Percentiles rank a stretch among this genome's conserved stretches.
Conservation (phyloP, 1,140 invertebrate species). For the Caenorhabditis brenneri region DNA sequence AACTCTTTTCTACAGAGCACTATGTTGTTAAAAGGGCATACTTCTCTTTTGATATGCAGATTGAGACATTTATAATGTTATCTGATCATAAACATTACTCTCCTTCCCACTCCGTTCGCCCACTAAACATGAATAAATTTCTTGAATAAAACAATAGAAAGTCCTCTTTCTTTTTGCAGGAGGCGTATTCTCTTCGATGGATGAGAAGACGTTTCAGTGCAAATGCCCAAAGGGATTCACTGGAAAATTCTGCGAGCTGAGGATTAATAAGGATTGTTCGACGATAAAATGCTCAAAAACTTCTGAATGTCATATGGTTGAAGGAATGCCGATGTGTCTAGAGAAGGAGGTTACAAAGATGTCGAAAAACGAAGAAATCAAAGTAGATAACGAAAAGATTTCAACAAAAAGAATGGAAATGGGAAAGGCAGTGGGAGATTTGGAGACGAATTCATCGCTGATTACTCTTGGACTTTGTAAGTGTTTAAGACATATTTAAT, state of each 20-base stretch:
- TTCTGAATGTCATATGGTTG: not conserved
- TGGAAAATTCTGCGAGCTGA: not conserved
- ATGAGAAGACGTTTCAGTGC: slow-evolving; percentile 11
- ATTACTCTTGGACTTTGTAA: not conserved
- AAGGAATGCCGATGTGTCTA: not conserved
- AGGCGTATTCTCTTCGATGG: slow-evolving; percentile 1
- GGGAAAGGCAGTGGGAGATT: not conserved
- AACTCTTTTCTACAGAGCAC: too few relatives aligned
- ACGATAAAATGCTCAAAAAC: not conserved
- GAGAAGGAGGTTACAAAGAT: not conserved
- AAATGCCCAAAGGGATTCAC: not conserved
- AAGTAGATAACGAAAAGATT: not conserved
- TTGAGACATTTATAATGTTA: not conserved
- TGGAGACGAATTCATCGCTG: not conserved
- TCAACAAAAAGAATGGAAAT: too few relatives aligned
- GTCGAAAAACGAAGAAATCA: not conserved
- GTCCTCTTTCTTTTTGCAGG: not conserved
- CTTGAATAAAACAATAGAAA: not conserved
- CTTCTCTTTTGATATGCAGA: not conserved
- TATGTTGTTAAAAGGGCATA: too few relatives aligned
- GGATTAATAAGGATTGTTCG: not conserved
- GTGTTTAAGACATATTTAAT: not conserved
- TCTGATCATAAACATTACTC: slow-evolving; percentile 34
- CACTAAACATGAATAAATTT: not conserved
- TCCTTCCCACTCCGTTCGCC: too few relatives aligned